Percentiles rank a stretch among this genome's conserved stretches.
Conservation (phyloP, 2,113 vertebrate genomes). For the Climacteris rufus region DNA sequence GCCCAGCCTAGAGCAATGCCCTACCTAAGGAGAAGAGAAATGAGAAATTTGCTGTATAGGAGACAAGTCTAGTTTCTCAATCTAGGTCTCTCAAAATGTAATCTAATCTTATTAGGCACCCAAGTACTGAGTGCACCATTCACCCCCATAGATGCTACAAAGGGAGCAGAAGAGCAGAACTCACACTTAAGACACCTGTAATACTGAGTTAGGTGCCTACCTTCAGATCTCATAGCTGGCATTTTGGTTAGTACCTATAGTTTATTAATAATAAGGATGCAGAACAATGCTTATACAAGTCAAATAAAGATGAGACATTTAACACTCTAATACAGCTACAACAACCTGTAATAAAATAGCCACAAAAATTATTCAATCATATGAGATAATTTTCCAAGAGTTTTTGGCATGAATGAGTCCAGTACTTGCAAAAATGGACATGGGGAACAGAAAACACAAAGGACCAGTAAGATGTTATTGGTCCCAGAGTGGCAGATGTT, state of each 20-base stretch:
- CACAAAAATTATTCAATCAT: background rate
- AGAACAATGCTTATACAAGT: background rate
- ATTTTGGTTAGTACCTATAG: background rate
- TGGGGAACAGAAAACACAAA: background rate
- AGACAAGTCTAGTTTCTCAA: background rate
- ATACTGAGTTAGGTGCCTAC: background rate
- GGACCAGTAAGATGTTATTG: background rate
- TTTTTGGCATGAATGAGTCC: background rate
- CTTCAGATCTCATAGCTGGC: background rate
- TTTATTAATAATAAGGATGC: background rate
- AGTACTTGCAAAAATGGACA: background rate
- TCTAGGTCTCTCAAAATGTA: background rate
- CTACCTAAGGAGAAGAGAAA: background rate
- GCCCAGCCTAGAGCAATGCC: background rate
- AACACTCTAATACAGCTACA: background rate
- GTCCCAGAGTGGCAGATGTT: background rate
- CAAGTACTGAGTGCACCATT: rapidly evolving
- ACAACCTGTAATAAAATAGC: background rate
- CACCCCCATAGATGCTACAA: background rate
- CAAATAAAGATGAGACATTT: background rate
- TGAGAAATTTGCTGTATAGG: background rate
- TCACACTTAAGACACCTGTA: rapidly evolving
- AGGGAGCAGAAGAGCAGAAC: background rate
- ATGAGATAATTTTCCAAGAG: background rate
- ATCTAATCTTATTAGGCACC: background rate